These are phyloP conservation scores for Lophura nycthemera DNA, from an alignment of 2,113 vertebrate genomes.

Conservation along the genomic window DNA sequence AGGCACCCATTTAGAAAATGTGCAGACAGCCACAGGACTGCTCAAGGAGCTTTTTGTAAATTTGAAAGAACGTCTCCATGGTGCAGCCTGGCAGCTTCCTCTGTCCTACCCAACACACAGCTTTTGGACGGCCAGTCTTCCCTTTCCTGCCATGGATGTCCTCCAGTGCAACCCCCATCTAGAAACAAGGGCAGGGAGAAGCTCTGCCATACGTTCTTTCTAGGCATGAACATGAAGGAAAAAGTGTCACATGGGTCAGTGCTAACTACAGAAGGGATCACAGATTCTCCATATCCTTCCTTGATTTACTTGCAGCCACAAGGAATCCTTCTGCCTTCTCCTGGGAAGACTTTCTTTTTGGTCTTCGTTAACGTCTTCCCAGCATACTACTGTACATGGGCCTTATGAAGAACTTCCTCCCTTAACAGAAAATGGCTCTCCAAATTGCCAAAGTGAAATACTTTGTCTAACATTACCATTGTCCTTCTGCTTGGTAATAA, in stretches of 20 bases:
- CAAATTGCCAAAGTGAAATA: neutral
- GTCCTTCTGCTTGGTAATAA: neutral
- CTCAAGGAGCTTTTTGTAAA: neutral
- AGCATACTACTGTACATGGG: neutral
- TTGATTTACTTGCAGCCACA: neutral
- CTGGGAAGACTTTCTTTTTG: neutral
- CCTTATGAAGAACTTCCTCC: neutral
- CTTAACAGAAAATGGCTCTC: neutral
- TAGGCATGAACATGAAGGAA: neutral
- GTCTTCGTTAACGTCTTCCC: neutral
- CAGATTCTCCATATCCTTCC: neutral
- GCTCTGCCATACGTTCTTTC: neutral
- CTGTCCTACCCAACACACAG: neutral
- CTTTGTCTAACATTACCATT: fast-evolving
- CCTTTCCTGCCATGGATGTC: neutral
- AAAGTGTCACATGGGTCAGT: fast-evolving
- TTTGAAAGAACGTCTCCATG: neutral
- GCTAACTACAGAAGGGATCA: neutral
- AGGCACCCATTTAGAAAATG: neutral
- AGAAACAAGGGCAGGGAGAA: neutral
- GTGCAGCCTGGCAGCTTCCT: neutral
- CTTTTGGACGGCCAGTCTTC: neutral
- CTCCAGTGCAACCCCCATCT: neutral
- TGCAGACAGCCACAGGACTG: neutral
- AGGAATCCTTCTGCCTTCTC: neutral